These are phyloP conservation scores for Martes martes DNA, from an alignment of 2,113 vertebrate genomes.

Conservation along the genomic window DNA sequence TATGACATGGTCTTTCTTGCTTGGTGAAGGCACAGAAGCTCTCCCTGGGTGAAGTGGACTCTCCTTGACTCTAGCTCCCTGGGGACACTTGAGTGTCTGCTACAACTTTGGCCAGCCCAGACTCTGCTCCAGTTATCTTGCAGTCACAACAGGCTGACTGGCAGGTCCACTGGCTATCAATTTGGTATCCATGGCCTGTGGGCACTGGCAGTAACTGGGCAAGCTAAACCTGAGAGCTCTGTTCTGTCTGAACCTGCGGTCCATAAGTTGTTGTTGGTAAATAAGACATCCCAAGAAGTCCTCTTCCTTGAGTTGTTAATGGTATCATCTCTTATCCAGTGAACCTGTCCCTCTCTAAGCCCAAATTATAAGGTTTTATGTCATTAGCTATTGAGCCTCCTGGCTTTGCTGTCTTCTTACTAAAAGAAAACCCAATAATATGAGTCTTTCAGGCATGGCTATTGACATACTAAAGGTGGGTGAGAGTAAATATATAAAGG, in stretches of 20 bases:
- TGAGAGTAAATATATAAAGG: not conserved
- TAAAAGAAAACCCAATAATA: not conserved
- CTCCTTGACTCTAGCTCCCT: not conserved
- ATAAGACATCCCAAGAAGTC: not conserved
- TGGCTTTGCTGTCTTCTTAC: not conserved
- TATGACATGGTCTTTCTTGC: not conserved
- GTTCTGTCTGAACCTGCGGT: not conserved
- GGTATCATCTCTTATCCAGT: not conserved
- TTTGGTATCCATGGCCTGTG: no score
- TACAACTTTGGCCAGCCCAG: not conserved
- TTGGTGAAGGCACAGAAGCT: not conserved
- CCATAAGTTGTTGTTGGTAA: not conserved
- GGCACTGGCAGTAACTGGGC: not conserved
- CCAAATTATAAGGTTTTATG: not conserved
- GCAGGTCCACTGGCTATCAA: not conserved
- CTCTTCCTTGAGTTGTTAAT: not conserved
- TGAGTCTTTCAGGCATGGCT: not conserved
- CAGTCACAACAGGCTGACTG: not conserved
- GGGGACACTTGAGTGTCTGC: not conserved
- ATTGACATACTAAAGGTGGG: not conserved
- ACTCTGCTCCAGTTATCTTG: not conserved
- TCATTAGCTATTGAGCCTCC: not conserved
- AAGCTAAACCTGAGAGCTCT: not conserved
- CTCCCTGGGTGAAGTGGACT: not conserved
- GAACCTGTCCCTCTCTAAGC: not conserved